A percentile compares a stretch with the other conserved stretches of the same genome.
Conservation (phyloP, 2,113 vertebrate genomes). For the Cynocephalus volans region DNA sequence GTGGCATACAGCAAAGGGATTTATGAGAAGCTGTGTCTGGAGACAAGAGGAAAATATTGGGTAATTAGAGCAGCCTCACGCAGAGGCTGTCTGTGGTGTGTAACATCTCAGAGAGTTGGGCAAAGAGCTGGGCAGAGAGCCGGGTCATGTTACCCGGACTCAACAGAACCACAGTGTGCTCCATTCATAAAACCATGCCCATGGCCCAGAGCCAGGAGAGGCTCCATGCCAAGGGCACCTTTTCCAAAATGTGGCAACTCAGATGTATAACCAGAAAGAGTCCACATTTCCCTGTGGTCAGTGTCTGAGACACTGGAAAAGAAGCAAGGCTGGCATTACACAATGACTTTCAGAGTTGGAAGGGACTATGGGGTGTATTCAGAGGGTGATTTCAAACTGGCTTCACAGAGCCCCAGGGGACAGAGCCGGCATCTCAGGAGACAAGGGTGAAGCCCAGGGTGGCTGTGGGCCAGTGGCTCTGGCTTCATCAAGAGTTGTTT, state of each 20-base stretch:
- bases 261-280: constrained; percentile 53
- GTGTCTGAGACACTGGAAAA: constrained; percentile 50
- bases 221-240: not conserved
- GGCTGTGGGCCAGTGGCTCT: not conserved
- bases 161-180: constrained; percentile 65
- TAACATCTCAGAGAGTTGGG: constrained; percentile 29
- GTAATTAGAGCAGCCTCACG: constrained; percentile 78
- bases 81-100: constrained; percentile 76
- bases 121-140: constrained; percentile 74
- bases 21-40: constrained; percentile 84
- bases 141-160: constrained; percentile 58
- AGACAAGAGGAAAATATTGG: constrained; percentile 87
- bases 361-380: not conserved
- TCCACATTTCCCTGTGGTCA: constrained; percentile 39
- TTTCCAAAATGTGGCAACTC: constrained; percentile 63
- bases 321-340: not conserved
- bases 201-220: not conserved
- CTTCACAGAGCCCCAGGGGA: not conserved
- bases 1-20: constrained; percentile 74
- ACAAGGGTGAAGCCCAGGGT: not conserved
- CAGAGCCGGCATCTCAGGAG: not conserved
- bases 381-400: not conserved
- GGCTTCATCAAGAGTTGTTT: not conserved
- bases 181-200: constrained; percentile 74
- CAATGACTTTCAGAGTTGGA: constrained; percentile 35